Base-by-base conservation (phyloP, 2,113 vertebrate genomes). In the Chaetura pelagica region DNA sequence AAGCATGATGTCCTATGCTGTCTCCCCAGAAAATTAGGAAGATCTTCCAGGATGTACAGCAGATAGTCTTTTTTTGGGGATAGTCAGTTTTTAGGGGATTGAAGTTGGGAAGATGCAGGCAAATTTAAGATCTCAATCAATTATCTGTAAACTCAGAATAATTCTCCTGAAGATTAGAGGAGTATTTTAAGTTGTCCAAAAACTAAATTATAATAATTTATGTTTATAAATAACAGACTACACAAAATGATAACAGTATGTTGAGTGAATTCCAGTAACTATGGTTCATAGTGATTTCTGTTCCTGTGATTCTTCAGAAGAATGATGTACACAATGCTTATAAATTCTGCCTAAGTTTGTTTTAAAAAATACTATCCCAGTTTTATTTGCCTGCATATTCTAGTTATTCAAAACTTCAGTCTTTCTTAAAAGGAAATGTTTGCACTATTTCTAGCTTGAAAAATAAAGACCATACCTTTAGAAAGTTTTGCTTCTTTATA, bases 311-410 rank as follows among this genome's bases (percentile, higher is more conserved):
- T 76, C 21, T 54, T 59, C 34, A 78, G 26, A 74, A 73, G 14
- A 79, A 44, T 67, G n/a, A 30, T 55, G 11, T 78, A 55, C 90
- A 49, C 8, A 42, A 9, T 69, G 8, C 15, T 82, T 74, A 62
- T 5, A 51, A 85, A 75, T 51, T 72, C 19, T 68, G 22, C n/a
- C 27, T 81, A 3, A 8, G 2, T 62, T 52, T 34, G 4, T 34
- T 78, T 82, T 27, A 3, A 40, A 84, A 66, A 0, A 7, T 23
- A 35, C 0, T 52, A 12, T 42, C 87, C 10, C 10, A 55, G 2
- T 32, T 74, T 71, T 90, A 38, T 61, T 83, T 83, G 12, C 27
- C 18, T 64, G 21, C 10, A 26, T 72, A 34, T 68, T 73, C 16
- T 72, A 74, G 42, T 79, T 52, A 32, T 10, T 23, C 1, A 3